A percentile compares a stretch with the other conserved stretches of the same genome.
phyloP scores from a whole-genome alignment of 1,140 invertebrate genomes.

The Centruroides vittatus region DNA sequence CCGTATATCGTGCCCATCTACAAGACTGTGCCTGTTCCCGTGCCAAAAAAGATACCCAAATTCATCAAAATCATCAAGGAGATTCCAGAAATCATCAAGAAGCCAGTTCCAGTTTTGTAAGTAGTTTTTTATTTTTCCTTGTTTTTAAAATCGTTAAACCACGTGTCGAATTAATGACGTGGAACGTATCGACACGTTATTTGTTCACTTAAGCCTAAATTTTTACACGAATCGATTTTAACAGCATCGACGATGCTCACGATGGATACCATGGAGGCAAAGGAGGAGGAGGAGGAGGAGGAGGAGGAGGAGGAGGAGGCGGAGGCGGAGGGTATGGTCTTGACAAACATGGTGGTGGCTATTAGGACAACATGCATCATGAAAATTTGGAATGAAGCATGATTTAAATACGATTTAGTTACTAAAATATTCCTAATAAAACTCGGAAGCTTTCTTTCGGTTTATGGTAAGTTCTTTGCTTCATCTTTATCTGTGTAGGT shows the following conservation, averaged over 20 bases:
- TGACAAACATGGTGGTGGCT: background rate
- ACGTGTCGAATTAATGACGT: no score
- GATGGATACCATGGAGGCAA: background rate
- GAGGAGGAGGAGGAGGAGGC: background rate
- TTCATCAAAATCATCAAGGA: slow-evolving; percentile 8
- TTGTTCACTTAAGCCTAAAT: no score
- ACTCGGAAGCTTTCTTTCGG: no score
- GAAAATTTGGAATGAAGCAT: no score
- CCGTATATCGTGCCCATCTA: slow-evolving; percentile 13
- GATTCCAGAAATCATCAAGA: slow-evolving; percentile 14
- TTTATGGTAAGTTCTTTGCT: no score
- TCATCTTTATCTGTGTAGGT: no score
- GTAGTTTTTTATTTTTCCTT: background rate
- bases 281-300: slow-evolving; percentile 1
- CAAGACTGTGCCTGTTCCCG: slow-evolving; percentile 12
- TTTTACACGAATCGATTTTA: no score
- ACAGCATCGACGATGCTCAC: background rate
- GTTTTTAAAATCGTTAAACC: background rate
- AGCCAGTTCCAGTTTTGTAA: slow-evolving; percentile 15
- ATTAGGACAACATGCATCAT: no score
- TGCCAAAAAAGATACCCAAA: slow-evolving; percentile 14
- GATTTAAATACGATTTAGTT: no score
- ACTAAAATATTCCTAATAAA: no score
- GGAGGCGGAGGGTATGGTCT: background rate
- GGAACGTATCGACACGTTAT: no score